A percentile compares a stretch with the other conserved stretches of the same genome.
Conservation (phyloP, 2,888 invertebrate species). For the Plebejus melissa region DNA sequence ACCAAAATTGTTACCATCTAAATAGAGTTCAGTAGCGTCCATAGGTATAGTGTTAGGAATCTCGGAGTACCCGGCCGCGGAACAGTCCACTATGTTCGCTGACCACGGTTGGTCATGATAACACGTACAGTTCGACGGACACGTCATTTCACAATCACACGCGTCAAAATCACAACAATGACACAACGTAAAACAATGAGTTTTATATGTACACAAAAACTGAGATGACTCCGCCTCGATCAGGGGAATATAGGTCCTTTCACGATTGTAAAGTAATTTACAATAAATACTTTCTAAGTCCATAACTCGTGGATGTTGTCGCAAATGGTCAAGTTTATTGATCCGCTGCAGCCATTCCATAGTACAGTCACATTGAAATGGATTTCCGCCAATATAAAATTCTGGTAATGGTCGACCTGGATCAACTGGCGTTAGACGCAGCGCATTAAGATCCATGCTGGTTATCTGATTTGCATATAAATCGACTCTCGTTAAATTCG, state of each 20-base stretch:
- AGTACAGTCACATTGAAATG: constrained; percentile 95
- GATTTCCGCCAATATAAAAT: constrained; percentile 96
- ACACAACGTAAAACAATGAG: constrained; percentile 95
- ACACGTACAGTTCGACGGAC: constrained; percentile 95
- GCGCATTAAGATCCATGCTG: constrained; percentile 92
- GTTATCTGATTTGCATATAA: constrained; percentile 95
- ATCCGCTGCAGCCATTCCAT: constrained; percentile 97
- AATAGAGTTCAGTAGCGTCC: constrained; percentile 96
- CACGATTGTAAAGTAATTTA: constrained; percentile 90
- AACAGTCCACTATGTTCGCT: constrained; percentile 95
- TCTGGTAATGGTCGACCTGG: constrained; percentile 88
- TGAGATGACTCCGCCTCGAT: constrained; percentile 92
- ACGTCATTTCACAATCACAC: constrained; percentile 98
- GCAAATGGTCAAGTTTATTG: constrained; percentile 88
- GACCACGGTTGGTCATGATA: constrained; percentile 97
- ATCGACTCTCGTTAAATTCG: constrained; percentile 93
- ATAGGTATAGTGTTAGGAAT: constrained; percentile 94
- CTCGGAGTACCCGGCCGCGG: constrained; percentile 87
- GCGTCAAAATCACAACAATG: constrained; percentile 98
- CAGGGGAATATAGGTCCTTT: constrained; percentile 90
- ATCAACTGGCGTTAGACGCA: constrained; percentile 89
- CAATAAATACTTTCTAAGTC: constrained; percentile 94
- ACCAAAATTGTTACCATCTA: constrained; percentile 94
- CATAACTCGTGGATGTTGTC: constrained; percentile 94
- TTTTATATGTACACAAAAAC: constrained; percentile 94